Conservation (phyloP, 2,113 vertebrate genomes). For the Martes martes region DNA sequence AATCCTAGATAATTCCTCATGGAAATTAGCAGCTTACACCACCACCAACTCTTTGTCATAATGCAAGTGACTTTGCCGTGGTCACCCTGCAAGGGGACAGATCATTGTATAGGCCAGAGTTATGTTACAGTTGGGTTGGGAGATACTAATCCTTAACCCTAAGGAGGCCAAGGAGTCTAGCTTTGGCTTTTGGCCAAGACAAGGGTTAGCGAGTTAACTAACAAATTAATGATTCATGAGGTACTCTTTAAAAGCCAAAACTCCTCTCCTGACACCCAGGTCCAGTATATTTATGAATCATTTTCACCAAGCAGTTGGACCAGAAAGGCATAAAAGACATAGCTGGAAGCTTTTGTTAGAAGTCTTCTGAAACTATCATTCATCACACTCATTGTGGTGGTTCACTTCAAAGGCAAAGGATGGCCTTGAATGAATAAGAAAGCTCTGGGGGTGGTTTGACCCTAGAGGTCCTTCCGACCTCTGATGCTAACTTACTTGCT, state of each 20-base stretch:
- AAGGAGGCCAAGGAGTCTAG: not conserved
- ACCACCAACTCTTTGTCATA: not conserved
- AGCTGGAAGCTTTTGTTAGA: not conserved
- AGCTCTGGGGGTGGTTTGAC: not conserved
- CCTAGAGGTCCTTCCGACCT: not conserved
- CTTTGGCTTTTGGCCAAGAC: not conserved
- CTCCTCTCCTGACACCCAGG: not conserved
- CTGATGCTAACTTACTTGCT: not conserved
- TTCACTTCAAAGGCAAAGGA: not conserved
- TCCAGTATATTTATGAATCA: not conserved
- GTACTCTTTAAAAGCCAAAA: not conserved
- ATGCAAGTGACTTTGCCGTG: not conserved
- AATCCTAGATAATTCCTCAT: not conserved
- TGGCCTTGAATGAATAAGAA: not conserved
- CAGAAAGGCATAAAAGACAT: not conserved
- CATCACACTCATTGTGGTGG: not conserved
- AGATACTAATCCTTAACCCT: not conserved
- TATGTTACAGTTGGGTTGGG: not conserved
- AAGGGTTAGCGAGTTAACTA: not conserved
- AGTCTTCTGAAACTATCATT: not conserved
- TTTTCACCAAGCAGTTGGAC: not conserved
- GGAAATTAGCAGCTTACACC: not conserved
- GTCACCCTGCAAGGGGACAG: fast-evolving
- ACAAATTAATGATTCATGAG: not conserved
- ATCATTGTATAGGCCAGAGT: not conserved